A percentile compares a stretch with the other conserved stretches of the same genome.
Conservation (phyloP, 2,797 vertebrate species). For the Anguilla obscura region DNA sequence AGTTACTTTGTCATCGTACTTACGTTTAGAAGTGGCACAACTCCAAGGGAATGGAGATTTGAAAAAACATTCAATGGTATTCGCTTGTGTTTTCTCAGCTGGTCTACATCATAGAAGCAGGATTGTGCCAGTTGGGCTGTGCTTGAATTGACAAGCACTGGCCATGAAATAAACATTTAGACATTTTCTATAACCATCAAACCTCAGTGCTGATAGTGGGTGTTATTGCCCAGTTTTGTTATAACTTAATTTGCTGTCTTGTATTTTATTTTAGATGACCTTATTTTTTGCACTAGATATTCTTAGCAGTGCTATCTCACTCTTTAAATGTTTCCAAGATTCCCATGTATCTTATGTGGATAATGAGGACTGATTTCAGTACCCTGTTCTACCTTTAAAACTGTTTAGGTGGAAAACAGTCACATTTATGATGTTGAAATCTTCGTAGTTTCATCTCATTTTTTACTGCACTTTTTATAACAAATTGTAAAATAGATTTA, state of each 20-base stretch:
- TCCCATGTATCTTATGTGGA: not conserved
- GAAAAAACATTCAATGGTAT: not conserved
- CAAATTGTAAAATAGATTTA: not conserved
- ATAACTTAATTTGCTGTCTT: not conserved
- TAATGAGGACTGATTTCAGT: conserved; percentile 7
- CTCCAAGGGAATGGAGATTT: not conserved
- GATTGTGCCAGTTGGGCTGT: not conserved
- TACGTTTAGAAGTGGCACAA: not conserved
- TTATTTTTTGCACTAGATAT: not conserved
- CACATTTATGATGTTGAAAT: not conserved
- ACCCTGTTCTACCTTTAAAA: conserved; percentile 16
- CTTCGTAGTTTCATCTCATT: not conserved
- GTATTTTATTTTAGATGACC: not conserved
- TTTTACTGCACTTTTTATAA: not conserved
- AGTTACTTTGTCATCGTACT: not conserved
- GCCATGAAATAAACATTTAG: conserved; percentile 14
- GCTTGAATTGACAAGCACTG: conserved; percentile 21
- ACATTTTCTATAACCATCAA: not conserved
- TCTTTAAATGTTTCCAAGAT: not conserved
- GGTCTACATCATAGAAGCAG: not conserved
- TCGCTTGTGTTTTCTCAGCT: not conserved
- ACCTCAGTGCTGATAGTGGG: not conserved
- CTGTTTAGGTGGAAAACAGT: conserved; percentile 26
- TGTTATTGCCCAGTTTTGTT: not conserved
- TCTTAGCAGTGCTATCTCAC: not conserved